A percentile compares a stretch with the other conserved stretches of the same genome.
Conservation (phyloP, 2,113 vertebrate genomes). For the Opisthocomus hoazin region DNA sequence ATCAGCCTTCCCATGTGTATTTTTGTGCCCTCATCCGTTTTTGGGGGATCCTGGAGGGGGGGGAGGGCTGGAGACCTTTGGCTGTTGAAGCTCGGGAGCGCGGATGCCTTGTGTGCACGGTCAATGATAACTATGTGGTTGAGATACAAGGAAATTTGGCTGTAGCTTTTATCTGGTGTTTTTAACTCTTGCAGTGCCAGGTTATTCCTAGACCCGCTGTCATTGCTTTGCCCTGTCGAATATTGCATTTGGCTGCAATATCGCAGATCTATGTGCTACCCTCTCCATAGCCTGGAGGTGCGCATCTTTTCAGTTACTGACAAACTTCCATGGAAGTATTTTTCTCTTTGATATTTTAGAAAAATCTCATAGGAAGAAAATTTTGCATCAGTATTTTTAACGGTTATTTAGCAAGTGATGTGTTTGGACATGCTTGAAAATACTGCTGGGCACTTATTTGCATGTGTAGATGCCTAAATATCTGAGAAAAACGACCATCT, state of each 20-base stretch:
- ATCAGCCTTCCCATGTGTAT: not conserved
- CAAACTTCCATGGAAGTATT: not conserved
- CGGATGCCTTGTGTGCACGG: not conserved
- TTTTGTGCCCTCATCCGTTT: not conserved
- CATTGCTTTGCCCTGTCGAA: not conserved
- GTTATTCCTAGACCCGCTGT: not conserved
- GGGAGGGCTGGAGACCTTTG: not conserved
- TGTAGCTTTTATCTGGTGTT: not conserved
- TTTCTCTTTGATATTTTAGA: not conserved
- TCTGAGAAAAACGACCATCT: constrained; percentile 46
- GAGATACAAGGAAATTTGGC: not conserved
- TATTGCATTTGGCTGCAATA: not conserved
- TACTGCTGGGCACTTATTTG: constrained; percentile 17
- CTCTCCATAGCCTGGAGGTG: not conserved
- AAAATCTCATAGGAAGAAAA: not conserved
- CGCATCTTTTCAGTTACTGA: not conserved
- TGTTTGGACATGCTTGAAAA: constrained; percentile 16
- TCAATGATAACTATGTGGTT: not conserved
- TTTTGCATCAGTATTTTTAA: not conserved
- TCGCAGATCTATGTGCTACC: not conserved
- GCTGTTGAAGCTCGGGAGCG: not conserved
- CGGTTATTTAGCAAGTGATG: not conserved
- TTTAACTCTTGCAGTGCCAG: not conserved
- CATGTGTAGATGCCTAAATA: constrained; percentile 51
- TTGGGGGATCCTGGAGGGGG: not conserved